Percentiles rank a stretch among this genome's conserved stretches.
phyloP scores from a whole-genome alignment of 2,797 vertebrate genomes.

The Chaetophractus vellerosus region DNA sequence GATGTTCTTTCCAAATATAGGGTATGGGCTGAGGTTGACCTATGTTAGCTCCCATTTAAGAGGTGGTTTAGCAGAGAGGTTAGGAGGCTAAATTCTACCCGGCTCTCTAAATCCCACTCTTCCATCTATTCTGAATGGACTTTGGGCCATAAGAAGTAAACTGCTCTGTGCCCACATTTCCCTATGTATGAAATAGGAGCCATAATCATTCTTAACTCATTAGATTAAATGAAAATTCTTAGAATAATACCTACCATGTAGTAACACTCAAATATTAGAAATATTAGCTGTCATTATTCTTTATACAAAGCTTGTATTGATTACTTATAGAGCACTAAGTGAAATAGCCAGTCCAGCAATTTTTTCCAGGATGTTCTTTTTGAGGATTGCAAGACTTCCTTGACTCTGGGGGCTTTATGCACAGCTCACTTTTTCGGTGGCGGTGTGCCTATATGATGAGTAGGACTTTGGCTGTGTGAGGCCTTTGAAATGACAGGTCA shows the following conservation, averaged over 20 bases:
- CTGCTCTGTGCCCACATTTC: not conserved
- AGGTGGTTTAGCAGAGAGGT: not conserved
- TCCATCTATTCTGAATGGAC: not conserved
- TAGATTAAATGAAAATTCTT: slow-evolving; percentile 21
- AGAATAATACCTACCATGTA: not conserved
- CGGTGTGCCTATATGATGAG: not conserved
- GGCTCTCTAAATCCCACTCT: not conserved
- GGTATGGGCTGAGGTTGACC: not conserved
- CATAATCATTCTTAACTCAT: not conserved
- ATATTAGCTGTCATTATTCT: not conserved
- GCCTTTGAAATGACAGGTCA: slow-evolving; percentile 79
- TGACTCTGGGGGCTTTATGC: not conserved
- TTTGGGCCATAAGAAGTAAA: not conserved
- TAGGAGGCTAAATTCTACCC: not conserved
- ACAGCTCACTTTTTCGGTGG: slow-evolving; percentile 17
- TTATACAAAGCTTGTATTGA: not conserved
- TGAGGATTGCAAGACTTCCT: not conserved
- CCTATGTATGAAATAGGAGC: not conserved
- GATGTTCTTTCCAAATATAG: not conserved
- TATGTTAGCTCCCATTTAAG: not conserved
- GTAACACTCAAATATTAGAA: not conserved
- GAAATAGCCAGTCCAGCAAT: not conserved
- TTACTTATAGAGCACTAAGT: not conserved
- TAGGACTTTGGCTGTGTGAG: slow-evolving; percentile 63
- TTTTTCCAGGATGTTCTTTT: not conserved